phyloP scores from a whole-genome alignment of 2,113 vertebrate species.

The Formicarius rufipectus region DNA sequence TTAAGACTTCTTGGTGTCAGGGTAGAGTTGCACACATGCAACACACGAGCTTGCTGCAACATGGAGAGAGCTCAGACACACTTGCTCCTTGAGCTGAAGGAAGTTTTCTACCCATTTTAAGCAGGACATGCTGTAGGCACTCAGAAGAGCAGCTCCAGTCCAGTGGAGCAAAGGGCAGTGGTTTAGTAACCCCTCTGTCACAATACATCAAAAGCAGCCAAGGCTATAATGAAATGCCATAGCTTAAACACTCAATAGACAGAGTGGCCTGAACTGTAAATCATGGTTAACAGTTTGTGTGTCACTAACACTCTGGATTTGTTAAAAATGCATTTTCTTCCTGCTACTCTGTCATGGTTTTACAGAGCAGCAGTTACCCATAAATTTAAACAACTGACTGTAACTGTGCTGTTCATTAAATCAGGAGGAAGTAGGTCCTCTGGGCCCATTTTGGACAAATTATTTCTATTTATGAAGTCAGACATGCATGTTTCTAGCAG shows the following conservation, averaged over 20 bases:
- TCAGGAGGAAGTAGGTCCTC: background rate
- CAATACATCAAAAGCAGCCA: background rate
- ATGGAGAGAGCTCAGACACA: background rate
- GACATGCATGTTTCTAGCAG: background rate
- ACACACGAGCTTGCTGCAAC: background rate
- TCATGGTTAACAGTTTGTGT: background rate
- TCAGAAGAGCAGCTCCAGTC: background rate
- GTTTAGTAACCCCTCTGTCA: background rate
- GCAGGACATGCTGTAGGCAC: background rate
- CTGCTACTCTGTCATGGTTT: background rate
- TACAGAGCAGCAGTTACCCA: background rate
- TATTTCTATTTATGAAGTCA: background rate
- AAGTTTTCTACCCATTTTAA: background rate
- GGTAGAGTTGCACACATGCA: background rate
- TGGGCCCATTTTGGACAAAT: background rate
- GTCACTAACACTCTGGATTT: background rate
- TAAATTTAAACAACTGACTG: background rate
- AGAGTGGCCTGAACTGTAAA: background rate
- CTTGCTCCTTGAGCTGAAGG: background rate
- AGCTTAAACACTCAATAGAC: background rate
- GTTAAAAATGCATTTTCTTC: background rate
- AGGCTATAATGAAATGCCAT: background rate
- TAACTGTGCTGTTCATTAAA: background rate
- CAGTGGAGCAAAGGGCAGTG: background rate
- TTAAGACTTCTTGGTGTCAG: background rate